Evolutionary conservation across 2,888 invertebrate species (phyloP).

Genomic region (Ellobium chinense): DNA sequence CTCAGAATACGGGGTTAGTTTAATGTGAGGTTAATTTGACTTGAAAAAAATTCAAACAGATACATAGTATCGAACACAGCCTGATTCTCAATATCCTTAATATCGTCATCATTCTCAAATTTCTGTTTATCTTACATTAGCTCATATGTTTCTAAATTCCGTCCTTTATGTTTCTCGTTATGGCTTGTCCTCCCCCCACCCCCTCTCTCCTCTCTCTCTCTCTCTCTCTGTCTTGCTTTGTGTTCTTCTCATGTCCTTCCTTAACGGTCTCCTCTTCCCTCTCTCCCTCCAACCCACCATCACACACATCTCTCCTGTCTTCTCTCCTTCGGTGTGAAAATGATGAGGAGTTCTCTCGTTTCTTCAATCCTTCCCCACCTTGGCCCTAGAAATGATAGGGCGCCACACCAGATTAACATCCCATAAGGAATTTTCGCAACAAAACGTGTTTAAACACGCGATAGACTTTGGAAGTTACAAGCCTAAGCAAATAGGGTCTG

Average conservation of each 20-base stretch:
- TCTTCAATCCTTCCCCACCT: background rate
- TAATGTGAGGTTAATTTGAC: no score
- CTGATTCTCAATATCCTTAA: no score
- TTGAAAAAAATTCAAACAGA: no score
- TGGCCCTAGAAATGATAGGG: background rate
- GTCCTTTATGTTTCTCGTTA: background rate
- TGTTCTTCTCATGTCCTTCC: background rate
- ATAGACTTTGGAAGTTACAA: constrained; percentile 30
- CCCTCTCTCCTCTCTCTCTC: background rate
- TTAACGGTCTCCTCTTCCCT: background rate
- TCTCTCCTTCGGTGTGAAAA: no score
- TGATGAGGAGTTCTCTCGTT: no score
- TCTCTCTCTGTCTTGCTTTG: constrained; percentile 21
- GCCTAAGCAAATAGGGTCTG: constrained; percentile 13
- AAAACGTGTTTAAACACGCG: constrained; percentile 26
- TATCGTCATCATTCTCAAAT: no score
- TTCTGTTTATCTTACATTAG: no score
- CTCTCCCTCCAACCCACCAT: background rate
- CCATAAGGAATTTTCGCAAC: constrained; percentile 29
- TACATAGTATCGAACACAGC: no score
- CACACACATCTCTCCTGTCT: background rate
- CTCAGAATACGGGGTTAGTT: no score
- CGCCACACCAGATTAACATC: constrained; percentile 25
- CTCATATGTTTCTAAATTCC: no score
- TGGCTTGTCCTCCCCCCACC: background rate